A percentile compares a stretch with the other conserved stretches of the same genome.
Evolutionary conservation across 2,888 invertebrate species (phyloP).

Genomic region (Drosophila lacicola): DNA sequence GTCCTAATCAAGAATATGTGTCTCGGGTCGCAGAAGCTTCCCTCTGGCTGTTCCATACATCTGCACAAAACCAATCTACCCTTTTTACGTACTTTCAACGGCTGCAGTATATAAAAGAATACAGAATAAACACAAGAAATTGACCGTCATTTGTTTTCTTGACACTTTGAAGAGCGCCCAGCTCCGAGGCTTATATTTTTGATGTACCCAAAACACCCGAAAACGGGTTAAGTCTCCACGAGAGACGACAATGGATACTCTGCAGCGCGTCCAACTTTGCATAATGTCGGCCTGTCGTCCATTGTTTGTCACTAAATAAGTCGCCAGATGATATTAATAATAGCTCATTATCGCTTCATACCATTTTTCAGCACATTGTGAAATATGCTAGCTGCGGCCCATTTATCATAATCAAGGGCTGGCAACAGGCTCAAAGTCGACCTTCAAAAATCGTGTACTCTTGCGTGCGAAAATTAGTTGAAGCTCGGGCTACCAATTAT

Average conservation of each 20-base stretch:
- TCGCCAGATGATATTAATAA: conserved; percentile 78
- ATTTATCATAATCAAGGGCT: conserved; percentile 74
- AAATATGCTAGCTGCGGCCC: conserved; percentile 58
- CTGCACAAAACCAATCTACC: neutral
- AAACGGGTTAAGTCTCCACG: conserved; percentile 47
- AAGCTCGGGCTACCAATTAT: conserved; percentile 53
- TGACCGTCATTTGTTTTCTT: conserved; percentile 80
- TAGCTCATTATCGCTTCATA: conserved; percentile 75
- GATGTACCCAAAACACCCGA: conserved; percentile 30
- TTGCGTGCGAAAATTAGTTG: conserved; percentile 24
- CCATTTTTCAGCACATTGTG: conserved; percentile 62
- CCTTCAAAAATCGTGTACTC: conserved; percentile 49
- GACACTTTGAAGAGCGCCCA: conserved; percentile 71
- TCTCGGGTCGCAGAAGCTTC: no score
- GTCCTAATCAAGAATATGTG: no score
- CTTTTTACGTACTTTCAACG: neutral
- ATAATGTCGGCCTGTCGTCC: conserved; percentile 51
- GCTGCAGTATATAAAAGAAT: conserved; percentile 2
- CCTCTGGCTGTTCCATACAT: neutral
- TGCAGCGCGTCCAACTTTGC: conserved; percentile 51
- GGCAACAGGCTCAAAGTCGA: conserved; percentile 15
- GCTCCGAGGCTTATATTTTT: conserved; percentile 58
- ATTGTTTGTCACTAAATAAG: conserved; percentile 72
- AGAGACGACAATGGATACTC: conserved; percentile 20
- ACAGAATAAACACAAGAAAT: conserved; percentile 51